These are phyloP conservation scores for Cygnus olor DNA, from an alignment of 2,797 vertebrate genomes.

Conservation along the genomic window DNA sequence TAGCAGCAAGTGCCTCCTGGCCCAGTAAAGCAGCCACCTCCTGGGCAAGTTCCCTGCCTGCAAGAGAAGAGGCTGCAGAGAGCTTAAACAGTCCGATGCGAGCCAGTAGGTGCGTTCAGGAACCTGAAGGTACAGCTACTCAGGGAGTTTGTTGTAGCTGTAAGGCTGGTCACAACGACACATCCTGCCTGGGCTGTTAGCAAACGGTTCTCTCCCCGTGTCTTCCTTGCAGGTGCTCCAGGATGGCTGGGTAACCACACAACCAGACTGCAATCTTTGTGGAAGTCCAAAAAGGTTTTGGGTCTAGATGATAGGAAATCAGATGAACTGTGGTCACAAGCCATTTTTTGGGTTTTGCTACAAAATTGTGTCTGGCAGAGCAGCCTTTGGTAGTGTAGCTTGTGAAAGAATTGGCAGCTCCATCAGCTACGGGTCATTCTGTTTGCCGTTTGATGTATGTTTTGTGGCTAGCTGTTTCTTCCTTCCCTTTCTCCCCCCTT, in stretches of 20 bases:
- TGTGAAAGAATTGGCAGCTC: not conserved
- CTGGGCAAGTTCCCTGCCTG: not conserved
- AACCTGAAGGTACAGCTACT: not conserved
- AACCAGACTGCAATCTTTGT: not conserved
- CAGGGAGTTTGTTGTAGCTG: too few relatives aligned
- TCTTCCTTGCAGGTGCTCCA: not conserved
- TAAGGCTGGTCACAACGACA: not conserved
- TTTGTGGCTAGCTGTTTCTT: not conserved
- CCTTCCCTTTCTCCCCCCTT: not conserved
- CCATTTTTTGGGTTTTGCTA: not conserved
- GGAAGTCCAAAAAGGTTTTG: not conserved
- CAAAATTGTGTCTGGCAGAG: not conserved
- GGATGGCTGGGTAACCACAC: not conserved
- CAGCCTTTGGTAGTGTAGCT: not conserved
- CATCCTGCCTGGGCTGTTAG: not conserved
- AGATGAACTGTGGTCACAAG: not conserved
- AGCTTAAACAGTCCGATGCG: not conserved
- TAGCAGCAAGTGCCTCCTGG: not conserved
- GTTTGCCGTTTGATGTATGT: not conserved
- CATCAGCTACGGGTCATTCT: accelerated
- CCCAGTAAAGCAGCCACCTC: not conserved
- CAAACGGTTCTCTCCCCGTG: not conserved
- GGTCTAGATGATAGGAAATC: not conserved
- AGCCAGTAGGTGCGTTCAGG: not conserved
- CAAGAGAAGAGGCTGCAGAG: not conserved